Conservation (phyloP, 2,888 invertebrate genomes). For the Lomographa bimaculata region DNA sequence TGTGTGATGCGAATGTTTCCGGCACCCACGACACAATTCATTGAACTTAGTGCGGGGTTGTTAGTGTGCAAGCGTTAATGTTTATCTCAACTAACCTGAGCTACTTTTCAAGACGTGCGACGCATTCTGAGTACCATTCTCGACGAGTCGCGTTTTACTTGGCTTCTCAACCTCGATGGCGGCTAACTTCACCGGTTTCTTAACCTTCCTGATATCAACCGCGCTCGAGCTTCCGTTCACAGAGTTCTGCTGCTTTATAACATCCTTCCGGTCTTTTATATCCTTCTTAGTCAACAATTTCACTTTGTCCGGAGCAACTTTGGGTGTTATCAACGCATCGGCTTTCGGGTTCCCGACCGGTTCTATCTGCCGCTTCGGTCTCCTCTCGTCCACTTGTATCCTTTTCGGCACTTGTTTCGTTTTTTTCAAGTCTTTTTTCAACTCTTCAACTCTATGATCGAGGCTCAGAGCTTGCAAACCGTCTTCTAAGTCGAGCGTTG, state of each 20-base stretch:
- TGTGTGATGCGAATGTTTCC: no score
- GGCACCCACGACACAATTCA: no score
- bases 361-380: constrained; percentile 62
- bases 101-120: constrained; percentile 53
- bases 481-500: constrained; percentile 82
- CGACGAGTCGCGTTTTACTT: constrained; percentile 49
- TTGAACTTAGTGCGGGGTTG: no score
- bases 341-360: constrained; percentile 63
- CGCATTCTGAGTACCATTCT: constrained; percentile 60
- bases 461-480: constrained; percentile 79
- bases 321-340: constrained; percentile 60
- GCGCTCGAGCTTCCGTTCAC: constrained; percentile 52
- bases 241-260: constrained; percentile 65
- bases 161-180: constrained; percentile 59
- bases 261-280: constrained; percentile 66
- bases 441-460: constrained; percentile 77
- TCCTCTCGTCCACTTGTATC: constrained; percentile 55
- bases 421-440: constrained; percentile 68
- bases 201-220: constrained; percentile 63
- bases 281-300: constrained; percentile 70
- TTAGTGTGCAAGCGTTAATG: no score
- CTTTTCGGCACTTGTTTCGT: constrained; percentile 61
- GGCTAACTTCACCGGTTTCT: constrained; percentile 58
- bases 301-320: constrained; percentile 70
- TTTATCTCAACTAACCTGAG: constrained; percentile 57